Percentiles rank a stretch among this genome's conserved stretches.
Evolutionary conservation across 2,113 vertebrate species (phyloP).

Genomic region (Pterocles burchelli): DNA sequence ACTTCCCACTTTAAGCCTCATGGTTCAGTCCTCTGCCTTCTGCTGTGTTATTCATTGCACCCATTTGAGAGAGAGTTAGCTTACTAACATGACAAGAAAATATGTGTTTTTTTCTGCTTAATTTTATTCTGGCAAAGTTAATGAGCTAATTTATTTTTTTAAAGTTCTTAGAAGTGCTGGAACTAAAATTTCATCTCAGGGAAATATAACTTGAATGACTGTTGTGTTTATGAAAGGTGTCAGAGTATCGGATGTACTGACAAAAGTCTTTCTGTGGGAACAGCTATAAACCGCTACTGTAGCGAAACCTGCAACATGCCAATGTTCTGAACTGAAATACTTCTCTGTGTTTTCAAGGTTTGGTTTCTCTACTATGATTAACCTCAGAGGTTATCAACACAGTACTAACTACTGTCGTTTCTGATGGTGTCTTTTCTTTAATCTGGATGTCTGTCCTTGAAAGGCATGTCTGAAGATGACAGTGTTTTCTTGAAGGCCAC

Average conservation of each 20-base stretch:
- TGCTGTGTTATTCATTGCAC: background rate
- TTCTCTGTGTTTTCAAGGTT: background rate
- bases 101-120: background rate
- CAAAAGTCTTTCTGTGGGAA: background rate
- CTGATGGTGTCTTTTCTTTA: background rate
- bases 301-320: background rate
- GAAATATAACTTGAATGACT: background rate
- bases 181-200: background rate
- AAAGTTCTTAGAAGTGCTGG: background rate
- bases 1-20: background rate
- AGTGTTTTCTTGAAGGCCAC: background rate
- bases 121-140: background rate
- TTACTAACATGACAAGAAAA: background rate
- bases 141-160: background rate
- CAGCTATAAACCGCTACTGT: background rate
- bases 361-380: background rate
- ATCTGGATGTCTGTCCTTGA: background rate
- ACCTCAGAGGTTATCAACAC: background rate
- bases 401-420: background rate
- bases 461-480: background rate
- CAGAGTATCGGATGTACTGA: background rate
- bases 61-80: background rate
- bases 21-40: background rate
- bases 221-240: background rate
- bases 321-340: background rate